A percentile compares a stretch with the other conserved stretches of the same genome.
Evolutionary conservation across 2,797 vertebrate genomes (phyloP).

Genomic region (Gymnoscopelus braueri): DNA sequence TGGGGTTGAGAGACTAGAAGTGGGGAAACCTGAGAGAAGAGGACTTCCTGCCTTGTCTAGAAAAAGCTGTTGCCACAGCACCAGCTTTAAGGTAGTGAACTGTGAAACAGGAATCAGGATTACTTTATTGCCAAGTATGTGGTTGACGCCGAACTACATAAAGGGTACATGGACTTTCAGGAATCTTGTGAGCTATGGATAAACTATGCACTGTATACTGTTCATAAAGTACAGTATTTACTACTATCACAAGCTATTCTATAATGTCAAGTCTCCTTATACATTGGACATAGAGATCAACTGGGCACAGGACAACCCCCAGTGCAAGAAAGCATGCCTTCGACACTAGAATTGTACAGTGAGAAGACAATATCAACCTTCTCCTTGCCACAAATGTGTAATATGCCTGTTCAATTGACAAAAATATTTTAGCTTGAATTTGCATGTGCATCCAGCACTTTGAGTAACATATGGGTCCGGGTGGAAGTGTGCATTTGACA

Average conservation of each 20-base stretch:
- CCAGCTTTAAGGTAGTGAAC: slow-evolving; percentile 26
- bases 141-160: too few relatives aligned
- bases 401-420: slow-evolving; percentile 2
- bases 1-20: slow-evolving; percentile 13
- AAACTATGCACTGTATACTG: slow-evolving; percentile 29
- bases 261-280: slow-evolving; percentile 1
- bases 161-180: too few relatives aligned
- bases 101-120: neutral
- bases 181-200: slow-evolving; percentile 26
- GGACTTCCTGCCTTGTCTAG: slow-evolving; percentile 28
- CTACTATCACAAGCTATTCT: slow-evolving; percentile 29
- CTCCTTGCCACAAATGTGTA: slow-evolving; percentile 5
- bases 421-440: slow-evolving; percentile 15
- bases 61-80: slow-evolving; percentile 34
- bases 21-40: slow-evolving; percentile 29
- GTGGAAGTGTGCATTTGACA: slow-evolving; percentile 24
- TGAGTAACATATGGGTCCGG: slow-evolving; percentile 21
- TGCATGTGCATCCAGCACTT: neutral
- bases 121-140: too few relatives aligned
- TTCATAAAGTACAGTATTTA: slow-evolving; percentile 33
- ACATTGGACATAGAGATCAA: slow-evolving; percentile 30
- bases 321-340: slow-evolving; percentile 2
- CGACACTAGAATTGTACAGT: neutral
- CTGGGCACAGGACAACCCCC: slow-evolving; percentile 22
- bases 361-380: neutral